Evolutionary conservation across 1,140 invertebrate species (phyloP).

Genomic region (Hypsibius dujardini): DNA sequence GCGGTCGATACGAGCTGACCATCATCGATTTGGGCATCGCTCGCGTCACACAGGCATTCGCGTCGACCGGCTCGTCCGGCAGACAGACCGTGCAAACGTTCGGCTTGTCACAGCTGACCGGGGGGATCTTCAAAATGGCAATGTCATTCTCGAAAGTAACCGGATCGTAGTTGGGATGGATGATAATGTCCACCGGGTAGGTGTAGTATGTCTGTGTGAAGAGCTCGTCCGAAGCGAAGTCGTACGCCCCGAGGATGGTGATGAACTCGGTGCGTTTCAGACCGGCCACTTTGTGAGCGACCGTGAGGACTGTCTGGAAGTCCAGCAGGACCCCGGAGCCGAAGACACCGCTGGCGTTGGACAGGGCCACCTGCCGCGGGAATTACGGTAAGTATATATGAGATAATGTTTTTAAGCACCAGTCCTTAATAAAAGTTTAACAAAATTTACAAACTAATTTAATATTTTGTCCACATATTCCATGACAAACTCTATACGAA

Average conservation of each 20-base stretch:
- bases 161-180: constrained; percentile 14
- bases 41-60: background rate
- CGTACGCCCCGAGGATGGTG: constrained; percentile 9
- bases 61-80: constrained; percentile 11
- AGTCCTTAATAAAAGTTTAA: too few species aligned
- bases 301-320: background rate
- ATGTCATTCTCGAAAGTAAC: constrained; percentile 14
- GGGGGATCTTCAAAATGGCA: constrained; percentile 14
- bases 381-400: too few species aligned
- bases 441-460: too few species aligned
- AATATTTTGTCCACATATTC: too few species aligned
- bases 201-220: constrained; percentile 15
- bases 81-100: constrained; percentile 13
- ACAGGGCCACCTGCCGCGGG: background rate
- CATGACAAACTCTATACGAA: too few species aligned
- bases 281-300: constrained; percentile 15
- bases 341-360: constrained; percentile 13
- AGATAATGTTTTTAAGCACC: too few species aligned
- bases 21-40: background rate
- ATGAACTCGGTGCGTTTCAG: constrained; percentile 6
- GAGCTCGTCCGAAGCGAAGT: constrained; percentile 10
- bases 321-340: constrained; percentile 8
- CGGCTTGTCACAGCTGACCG: constrained; percentile 2
- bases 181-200: background rate
- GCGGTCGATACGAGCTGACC: background rate